Evolutionary conservation across 2,888 invertebrate species (phyloP).

Genomic region (Nomada goodeniana): DNA sequence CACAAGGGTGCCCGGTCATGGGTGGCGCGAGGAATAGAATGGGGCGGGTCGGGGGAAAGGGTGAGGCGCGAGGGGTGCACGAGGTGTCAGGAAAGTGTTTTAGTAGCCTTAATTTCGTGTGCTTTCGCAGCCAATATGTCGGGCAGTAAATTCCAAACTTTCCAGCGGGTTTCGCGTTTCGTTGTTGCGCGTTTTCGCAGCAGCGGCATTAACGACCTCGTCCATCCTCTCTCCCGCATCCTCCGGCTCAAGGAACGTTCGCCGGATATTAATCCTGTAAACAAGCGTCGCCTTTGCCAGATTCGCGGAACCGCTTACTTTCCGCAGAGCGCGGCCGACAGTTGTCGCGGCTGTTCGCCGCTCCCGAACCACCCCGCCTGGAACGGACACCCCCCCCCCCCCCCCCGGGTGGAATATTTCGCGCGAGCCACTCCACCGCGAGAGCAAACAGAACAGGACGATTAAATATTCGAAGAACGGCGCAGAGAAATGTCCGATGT

Average conservation of each 20-base stretch:
- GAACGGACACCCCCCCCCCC: too few species aligned
- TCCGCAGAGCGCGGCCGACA: background rate
- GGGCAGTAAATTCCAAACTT: slow-evolving; percentile 82
- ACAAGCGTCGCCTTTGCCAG: slow-evolving; percentile 66
- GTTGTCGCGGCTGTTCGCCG: background rate
- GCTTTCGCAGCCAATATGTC: slow-evolving; percentile 83
- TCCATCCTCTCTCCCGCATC: slow-evolving; percentile 30
- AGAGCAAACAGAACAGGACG: slow-evolving; percentile 58
- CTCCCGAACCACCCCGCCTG: background rate
- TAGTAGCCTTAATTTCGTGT: slow-evolving; percentile 83
- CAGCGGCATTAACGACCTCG: slow-evolving; percentile 73
- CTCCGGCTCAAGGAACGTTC: slow-evolving; percentile 65
- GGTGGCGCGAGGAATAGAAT: background rate
- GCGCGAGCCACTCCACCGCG: slow-evolving; percentile 26
- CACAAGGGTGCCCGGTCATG: slow-evolving; percentile 10
- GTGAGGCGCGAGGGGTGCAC: slow-evolving; percentile 18
- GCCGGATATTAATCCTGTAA: slow-evolving; percentile 77
- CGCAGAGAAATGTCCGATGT: slow-evolving; percentile 56
- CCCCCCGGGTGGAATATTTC: slow-evolving; percentile 10
- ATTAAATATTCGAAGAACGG: slow-evolving; percentile 60
- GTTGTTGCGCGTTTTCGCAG: slow-evolving; percentile 74
- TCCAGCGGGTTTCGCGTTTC: slow-evolving; percentile 74
- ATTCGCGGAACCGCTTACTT: background rate
- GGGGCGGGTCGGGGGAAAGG: slow-evolving; percentile 18
- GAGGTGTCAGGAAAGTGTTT: slow-evolving; percentile 81